These are phyloP conservation scores for Anadara kagoshimensis DNA, from an alignment of 1,140 invertebrate genomes.

Conservation along the genomic window DNA sequence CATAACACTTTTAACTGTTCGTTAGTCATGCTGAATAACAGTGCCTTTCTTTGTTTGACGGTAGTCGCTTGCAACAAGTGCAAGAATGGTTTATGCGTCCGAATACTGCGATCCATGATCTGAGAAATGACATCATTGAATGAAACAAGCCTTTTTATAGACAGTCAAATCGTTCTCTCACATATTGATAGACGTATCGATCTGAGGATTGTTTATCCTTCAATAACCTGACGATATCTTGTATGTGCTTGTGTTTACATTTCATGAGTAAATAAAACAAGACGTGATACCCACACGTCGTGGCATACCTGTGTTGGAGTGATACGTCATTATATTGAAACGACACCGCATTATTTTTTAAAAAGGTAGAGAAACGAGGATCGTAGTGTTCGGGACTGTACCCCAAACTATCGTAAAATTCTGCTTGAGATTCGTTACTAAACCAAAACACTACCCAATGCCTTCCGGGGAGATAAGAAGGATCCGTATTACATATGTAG, in stretches of 20 bases:
- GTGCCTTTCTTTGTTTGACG: too few species aligned
- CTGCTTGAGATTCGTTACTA: slow-evolving; percentile 1
- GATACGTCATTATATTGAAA: slow-evolving; percentile 20
- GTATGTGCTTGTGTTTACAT: slow-evolving; percentile 3
- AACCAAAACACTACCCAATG: slow-evolving; percentile 23
- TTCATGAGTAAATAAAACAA: slow-evolving; percentile 32
- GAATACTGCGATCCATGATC: not conserved
- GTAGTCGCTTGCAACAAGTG: too few species aligned
- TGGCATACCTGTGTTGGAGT: not conserved
- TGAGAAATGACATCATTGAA: not conserved
- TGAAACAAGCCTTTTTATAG: not conserved
- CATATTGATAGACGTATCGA: slow-evolving; percentile 8
- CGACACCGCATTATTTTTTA: slow-evolving; percentile 2
- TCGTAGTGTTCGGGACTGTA: not conserved
- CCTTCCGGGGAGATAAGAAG: slow-evolving; percentile 1
- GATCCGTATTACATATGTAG: slow-evolving; percentile 25
- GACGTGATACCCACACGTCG: slow-evolving; percentile 19
- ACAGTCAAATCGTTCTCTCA: slow-evolving; percentile 6
- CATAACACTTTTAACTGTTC: too few species aligned
- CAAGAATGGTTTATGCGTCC: too few species aligned
- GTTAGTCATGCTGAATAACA: too few species aligned
- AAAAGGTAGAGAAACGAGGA: not conserved
- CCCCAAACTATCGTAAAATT: slow-evolving; percentile 26
- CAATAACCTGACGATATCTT: slow-evolving; percentile 7
- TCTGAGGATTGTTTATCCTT: slow-evolving; percentile 1